A percentile compares a stretch with the other conserved stretches of the same genome.
These are phyloP conservation scores for Poeciliopsis turneri DNA, from an alignment of 2,797 vertebrate species.

Conservation along the genomic window DNA sequence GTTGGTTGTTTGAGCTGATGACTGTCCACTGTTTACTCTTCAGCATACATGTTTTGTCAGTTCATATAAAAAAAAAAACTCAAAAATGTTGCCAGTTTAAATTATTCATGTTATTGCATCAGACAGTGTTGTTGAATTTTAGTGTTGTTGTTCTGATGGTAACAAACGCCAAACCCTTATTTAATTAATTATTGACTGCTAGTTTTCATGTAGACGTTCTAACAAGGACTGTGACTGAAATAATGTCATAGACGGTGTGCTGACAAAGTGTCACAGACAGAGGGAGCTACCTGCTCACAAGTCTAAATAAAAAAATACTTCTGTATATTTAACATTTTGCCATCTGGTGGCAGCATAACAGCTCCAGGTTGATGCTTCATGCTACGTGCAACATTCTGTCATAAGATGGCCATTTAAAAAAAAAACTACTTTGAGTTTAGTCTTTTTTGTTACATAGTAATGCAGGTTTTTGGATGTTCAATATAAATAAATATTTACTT, in stretches of 20 bases:
- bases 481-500: neutral
- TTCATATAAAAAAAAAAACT: neutral
- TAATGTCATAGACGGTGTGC: slow-evolving; percentile 27
- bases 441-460: neutral
- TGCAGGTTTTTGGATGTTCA: neutral
- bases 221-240: neutral
- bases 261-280: slow-evolving; percentile 35
- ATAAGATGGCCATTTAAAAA: neutral
- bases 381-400: neutral
- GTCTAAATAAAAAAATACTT: neutral
- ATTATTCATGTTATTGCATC: neutral
- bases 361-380: neutral
- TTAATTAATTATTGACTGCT: neutral
- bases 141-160: neutral
- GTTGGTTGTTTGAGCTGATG: neutral
- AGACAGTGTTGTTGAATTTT: neutral
- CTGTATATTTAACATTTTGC: slow-evolving; percentile 7
- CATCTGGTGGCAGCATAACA: slow-evolving; percentile 61
- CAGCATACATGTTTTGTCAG: too few relatives aligned
- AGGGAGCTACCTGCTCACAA: slow-evolving; percentile 51
- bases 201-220: neutral
- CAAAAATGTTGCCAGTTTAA: neutral
- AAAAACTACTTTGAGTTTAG: neutral
- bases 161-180: neutral
- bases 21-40: neutral